Conservation (phyloP, 1,140 invertebrate species). For the roundworm (Caenorhabditis elegans) region DNA sequence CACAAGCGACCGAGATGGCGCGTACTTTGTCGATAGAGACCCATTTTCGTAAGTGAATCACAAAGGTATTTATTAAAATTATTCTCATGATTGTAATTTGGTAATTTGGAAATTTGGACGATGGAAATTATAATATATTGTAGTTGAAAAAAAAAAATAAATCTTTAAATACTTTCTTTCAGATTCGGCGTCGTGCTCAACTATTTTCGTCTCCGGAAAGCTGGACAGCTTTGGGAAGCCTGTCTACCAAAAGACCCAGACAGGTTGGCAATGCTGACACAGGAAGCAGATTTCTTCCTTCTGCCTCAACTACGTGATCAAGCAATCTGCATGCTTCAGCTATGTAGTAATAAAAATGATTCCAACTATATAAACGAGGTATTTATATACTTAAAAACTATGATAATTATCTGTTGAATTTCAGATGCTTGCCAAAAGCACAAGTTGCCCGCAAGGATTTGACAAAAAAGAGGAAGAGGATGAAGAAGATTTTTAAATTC, state of each 20-base stretch:
- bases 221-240: constrained; percentile 49
- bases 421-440: constrained; percentile 48
- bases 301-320: constrained; percentile 45
- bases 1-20: background rate
- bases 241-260: constrained; percentile 52
- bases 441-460: constrained; percentile 51
- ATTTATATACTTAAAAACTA: background rate
- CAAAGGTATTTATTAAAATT: background rate
- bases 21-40: constrained; percentile 45
- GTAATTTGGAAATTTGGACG: background rate
- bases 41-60: constrained; percentile 34
- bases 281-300: constrained; percentile 50
- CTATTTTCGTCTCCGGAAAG: constrained; percentile 73
- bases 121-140: background rate
- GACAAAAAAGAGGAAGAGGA: constrained; percentile 7
- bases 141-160: background rate
- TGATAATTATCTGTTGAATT: too few species aligned
- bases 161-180: background rate
- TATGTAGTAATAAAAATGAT: constrained; percentile 47
- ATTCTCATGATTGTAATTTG: too few species aligned
- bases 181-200: constrained; percentile 88
- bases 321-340: constrained; percentile 44
- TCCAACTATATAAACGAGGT: constrained; percentile 49
- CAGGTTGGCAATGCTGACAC: constrained; percentile 48
- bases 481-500: background rate